Evolutionary conservation across 2,888 invertebrate species (phyloP), one percentile per base, ranked within the genome.

Genomic region (Drosophila niveifrons): DNA sequence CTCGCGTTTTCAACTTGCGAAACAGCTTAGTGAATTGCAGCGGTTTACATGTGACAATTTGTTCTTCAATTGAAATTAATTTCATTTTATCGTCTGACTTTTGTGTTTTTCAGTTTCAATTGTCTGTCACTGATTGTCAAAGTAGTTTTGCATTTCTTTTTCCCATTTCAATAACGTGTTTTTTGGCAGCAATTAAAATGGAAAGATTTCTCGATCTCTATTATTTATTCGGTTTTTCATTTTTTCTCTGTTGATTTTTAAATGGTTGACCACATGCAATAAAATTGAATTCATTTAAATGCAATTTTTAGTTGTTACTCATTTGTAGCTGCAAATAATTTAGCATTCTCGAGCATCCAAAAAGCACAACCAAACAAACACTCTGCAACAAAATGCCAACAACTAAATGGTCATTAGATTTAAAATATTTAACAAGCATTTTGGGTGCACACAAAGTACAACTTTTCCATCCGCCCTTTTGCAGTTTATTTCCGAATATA

Each of bases 1-100:
- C 64, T 43, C 66, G 64, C 59, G 34, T 76, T 70, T 62, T 46
- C 18, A 55, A 77, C 64, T 65, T 66, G 9, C 11, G 15, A 41
- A 51, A 34, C 41, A 56, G 28, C 48, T 76, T 3, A 13, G 18
- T 13, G 39, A 59, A 44, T 48, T 61, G 28, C 48, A 63, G 50
- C n/a, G 50, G 48, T 61, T 72, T 56, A 65, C 70, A 66, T 67
- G 56, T 67, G 66, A 44, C 71, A 72, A 15, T 71, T 65, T 66
- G 57, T 63, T 46, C 46, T 57, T 61, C 46, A 61, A 52, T 53
- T 48, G 43, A 62, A 75, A 51, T 80, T 55, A 46, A 85, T 62
- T 66, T 67, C 28, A 57, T 36, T 55, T 48, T 17, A 9, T 31
- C 56, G 6, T 62, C 23, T 43, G 9, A 31, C 7, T 55, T 43